Base-by-base conservation (phyloP, 1,140 invertebrate species). In the Ceratosolen fusciceps region DNA sequence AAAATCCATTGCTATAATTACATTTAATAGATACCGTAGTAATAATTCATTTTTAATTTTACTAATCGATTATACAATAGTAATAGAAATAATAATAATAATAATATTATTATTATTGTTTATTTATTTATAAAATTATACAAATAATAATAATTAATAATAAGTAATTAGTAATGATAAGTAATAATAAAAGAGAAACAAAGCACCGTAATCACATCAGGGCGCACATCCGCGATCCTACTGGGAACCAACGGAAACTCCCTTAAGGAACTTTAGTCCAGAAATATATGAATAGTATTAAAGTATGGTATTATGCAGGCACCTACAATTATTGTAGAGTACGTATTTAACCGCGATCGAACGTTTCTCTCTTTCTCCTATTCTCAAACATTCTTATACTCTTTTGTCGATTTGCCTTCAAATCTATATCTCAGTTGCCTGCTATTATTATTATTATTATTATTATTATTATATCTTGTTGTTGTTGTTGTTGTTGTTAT, bases 151-250 rank as follows among this genome's bases (percentile, higher is more conserved):
- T 83, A 74, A 76, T 83, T 81, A 76, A 80, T 84, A 83, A 67
- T 83, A 80, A 71, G 67, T 82, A 83, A 82, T 79, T 60, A 77
- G 77, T 83, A 34, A 73, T 52, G 21, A 52, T 52, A 14, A 52
- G 10, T 52, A 52, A 52, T 81, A 80, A 78, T 56, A 80, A 86
- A 88, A 83, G 84, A 88, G 86, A 90, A 89, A 89, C 87, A 88
- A 90, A 90, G 88, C 88, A 90, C 88, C 89, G 86, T 89, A 88
- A 89, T 90, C 89, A 89, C 88, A 88, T 87, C 84, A 83, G 85
- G 86, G 86, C 79, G 82, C 83, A 84, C 74, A 74, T 84, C 81
- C 82, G 79, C 79, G 80, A 83, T 83, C 86, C 83, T 80, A 80
- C 24, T 71, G 34, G 16, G 72, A 52, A 72, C 52, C 37, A 34